Conservation (phyloP, 2,888 invertebrate genomes). For the Standfussiana lucernea region DNA sequence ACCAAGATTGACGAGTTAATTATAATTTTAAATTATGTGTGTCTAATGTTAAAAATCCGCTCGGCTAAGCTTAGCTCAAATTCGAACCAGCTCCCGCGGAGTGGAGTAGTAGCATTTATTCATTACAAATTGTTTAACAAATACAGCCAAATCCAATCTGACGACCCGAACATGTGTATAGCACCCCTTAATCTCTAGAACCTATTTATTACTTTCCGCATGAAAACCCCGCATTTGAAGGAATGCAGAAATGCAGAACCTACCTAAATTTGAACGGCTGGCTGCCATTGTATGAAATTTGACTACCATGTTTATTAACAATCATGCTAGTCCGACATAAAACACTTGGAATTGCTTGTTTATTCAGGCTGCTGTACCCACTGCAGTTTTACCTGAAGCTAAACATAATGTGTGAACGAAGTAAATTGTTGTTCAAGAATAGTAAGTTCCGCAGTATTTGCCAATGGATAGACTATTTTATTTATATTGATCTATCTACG, state of each 20-base stretch:
- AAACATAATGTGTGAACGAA: not conserved
- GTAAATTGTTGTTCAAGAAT: slow-evolving; percentile 11
- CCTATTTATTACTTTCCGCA: not conserved
- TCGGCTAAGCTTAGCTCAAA: not conserved
- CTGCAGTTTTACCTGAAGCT: not conserved
- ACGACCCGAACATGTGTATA: not conserved
- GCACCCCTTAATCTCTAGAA: not conserved
- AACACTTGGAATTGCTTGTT: not conserved
- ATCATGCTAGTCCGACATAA: not conserved
- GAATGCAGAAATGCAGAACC: not conserved
- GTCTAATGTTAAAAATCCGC: not conserved
- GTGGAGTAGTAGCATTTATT: no score
- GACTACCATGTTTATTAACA: slow-evolving; percentile 27
- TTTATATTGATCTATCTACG: no score
- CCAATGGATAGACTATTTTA: not conserved
- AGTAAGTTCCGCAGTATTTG: slow-evolving; percentile 17
- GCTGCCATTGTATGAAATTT: not conserved
- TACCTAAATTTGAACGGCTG: not conserved
- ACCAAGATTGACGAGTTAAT: no score
- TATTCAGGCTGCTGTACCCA: not conserved
- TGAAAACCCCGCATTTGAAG: not conserved
- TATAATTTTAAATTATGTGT: no score
- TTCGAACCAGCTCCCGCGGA: no score
- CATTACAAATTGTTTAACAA: no score
- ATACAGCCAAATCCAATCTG: not conserved